Percentiles rank a stretch among this genome's conserved stretches.
Evolutionary conservation across 2,888 invertebrate genomes (phyloP).

Genomic region (Lycocerus yunnanus): DNA sequence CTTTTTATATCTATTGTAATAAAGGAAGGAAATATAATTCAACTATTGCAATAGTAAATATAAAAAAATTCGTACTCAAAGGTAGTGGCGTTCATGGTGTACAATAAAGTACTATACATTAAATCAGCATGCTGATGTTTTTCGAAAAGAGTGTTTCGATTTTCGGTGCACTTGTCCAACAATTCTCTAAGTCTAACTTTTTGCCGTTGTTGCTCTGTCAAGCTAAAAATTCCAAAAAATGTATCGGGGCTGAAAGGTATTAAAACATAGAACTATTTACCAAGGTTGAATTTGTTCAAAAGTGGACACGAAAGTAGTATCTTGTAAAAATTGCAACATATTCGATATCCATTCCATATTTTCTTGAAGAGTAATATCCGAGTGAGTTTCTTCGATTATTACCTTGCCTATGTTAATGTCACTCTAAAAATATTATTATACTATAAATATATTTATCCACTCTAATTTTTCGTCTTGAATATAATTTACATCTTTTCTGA

Average conservation of each 20-base stretch:
- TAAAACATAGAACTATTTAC: no score
- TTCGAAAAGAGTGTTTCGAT: slow-evolving; percentile 42
- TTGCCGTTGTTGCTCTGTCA: slow-evolving; percentile 46
- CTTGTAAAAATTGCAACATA: slow-evolving; percentile 52
- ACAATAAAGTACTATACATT: slow-evolving; percentile 40
- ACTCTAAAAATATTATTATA: slow-evolving; percentile 38
- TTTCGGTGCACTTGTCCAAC: slow-evolving; percentile 38
- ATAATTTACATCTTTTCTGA: slow-evolving; percentile 54
- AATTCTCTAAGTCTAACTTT: slow-evolving; percentile 42
- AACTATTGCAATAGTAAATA: neutral
- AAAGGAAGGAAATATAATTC: neutral
- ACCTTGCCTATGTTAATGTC: slow-evolving; percentile 46
- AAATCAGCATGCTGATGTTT: slow-evolving; percentile 43
- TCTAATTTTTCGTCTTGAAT: neutral
- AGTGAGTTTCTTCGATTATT: slow-evolving; percentile 36
- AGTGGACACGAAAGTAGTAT: slow-evolving; percentile 52
- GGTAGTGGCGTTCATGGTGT: slow-evolving; percentile 46
- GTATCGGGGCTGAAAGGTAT: no score
- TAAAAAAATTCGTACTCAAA: slow-evolving; percentile 38
- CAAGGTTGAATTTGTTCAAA: slow-evolving; percentile 55
- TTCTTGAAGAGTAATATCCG: slow-evolving; percentile 45
- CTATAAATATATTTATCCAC: neutral
- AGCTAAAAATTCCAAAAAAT: slow-evolving; percentile 31
- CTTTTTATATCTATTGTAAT: slow-evolving; percentile 55
- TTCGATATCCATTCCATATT: slow-evolving; percentile 52